Evolutionary conservation across 2,888 invertebrate genomes (phyloP), one percentile per base, ranked within the genome.

Genomic region (Cephus nigrinus): DNA sequence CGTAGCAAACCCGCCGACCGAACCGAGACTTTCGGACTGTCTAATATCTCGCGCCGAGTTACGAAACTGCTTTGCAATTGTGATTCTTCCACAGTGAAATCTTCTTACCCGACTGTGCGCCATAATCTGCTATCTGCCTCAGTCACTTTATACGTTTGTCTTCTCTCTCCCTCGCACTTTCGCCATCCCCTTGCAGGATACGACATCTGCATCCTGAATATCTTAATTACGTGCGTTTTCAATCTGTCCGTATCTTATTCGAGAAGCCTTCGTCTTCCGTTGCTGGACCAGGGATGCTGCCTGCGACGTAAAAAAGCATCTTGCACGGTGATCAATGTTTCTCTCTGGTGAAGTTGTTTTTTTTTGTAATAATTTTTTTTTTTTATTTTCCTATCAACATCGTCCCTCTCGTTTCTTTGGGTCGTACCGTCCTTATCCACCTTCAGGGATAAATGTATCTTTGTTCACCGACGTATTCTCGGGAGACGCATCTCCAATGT

Each of bases 1-100:
- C 74, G 76, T 40, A 40, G 76, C 74, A 73, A 81, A 76, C 78
- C 80, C 76, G 78, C 74, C 77, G 69, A 75, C 75, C 77, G 75
- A 33, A 72, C 69, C 23, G n/a, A 76, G 34, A 32, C 12, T 34
- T 73, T 81, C 78, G 80, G 85, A 85, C 84, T 81, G 81, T 84
- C 85, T 87, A 87, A 86, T 86, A 86, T 83, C 73, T 73, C 82
- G 83, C 79, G 76, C 81, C 69, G 84, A 84, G 84, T 86, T 86
- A 86, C 87, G 83, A 84, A 86, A 84, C 86, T 86, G 82, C 81
- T 87, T 85, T 84, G 87, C 85, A 86, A 86, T 87, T 86, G 85
- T 86, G 84, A 87, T 87, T 85, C 86, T 82, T 86, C 81, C 77
- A 77, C 77, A 76, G 80, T 78, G 81, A 84, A 84, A 84, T 84